Evolutionary conservation across 1,140 invertebrate genomes (phyloP), one percentile per base, ranked within the genome.

Genomic region (Leptopilina boulardi): DNA sequence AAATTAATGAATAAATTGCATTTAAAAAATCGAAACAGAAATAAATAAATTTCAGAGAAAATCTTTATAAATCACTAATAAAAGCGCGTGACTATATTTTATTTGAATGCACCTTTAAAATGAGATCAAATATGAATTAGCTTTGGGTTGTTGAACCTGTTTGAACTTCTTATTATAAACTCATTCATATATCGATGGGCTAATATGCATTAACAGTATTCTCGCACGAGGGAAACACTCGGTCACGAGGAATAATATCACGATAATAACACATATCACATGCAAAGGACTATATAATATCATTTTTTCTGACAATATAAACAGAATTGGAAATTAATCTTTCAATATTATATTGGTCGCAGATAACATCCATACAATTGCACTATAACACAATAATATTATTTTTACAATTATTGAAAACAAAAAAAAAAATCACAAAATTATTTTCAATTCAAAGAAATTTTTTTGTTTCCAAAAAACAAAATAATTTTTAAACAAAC

Each of bases 21-120:
- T 1, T 38, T 38, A 38, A 38, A 9, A 38, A 38, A 38, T 8
- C 34, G 9, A 38, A 38, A 9, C 34, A 38, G 34, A 38, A 38
- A 38, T 38, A 54, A 54, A 54, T 54, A 8, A 54, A 21, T 54
- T 1, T 54, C 18, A 2, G 15, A 8, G 19, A 54, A 54, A 8
- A 21, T 19, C 10, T 54, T 54, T 18, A 19, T n/a, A 19, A 19
- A 9, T 38, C 5, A 38, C 2, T 30, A 6, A 66, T 66, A 66
- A 5, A 66, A 66, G 59, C 59, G 59, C 59, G 59, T 66, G 59
- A 66, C 23, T 66, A n/a, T 6, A 66, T 66, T 66, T 30, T 66
- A n/a, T 66, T 26, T 51, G 30, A 66, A 30, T 30, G 23, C 11
- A 30, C 59, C 26, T 66, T 26, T 66, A 23, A 23, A n/a, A 9